Evolutionary conservation across 2,888 invertebrate genomes (phyloP), one percentile per base, ranked within the genome.

Genomic region (Crepidodera aurea): DNA sequence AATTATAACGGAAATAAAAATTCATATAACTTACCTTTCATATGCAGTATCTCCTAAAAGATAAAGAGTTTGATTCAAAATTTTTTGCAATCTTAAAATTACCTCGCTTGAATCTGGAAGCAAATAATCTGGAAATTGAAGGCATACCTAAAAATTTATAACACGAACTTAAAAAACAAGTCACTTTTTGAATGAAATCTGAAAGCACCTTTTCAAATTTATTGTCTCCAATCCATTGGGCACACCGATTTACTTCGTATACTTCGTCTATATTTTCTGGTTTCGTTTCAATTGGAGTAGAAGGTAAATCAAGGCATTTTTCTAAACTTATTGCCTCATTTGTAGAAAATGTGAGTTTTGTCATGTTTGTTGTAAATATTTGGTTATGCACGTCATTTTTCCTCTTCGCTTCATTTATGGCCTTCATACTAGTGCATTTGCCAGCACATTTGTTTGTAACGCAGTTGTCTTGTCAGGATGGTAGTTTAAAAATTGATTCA

Each of bases 11-110:
- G n/a, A 54, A 42, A 42, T n/a, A 54, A 16, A 18, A 6, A 19
- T 66, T 79, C 78, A 8, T 78, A 16, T 32, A 8, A 81, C 85
- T 66, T 75, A 90, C 86, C 93, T 95, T 69, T 94, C 95, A 80
- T 94, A 96, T 0, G 94, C 91, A 6, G 95, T 95, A 75, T 97
- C 96, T 1, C 92, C 96, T 57, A 97, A 83, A 71, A 96, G 89
- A 73, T 90, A 96, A 1, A 92, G 82, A 74, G 89, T 87, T 73
- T 85, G 84, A 32, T 85, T 83, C 25, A 84, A 74, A n/a, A 71
- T 68, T 34, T 77, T 70, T 72, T 85, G 83, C 34, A 90, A 77
- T 60, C 75, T 73, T 7, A 82, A 72, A 61, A 88, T 88, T 61
- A 96, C 86, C 62, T 84, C 81, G 1, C 88, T 85, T 60, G 94